These are phyloP conservation scores for Perccottus glenii DNA, from an alignment of 2,113 vertebrate species.

Conservation along the genomic window DNA sequence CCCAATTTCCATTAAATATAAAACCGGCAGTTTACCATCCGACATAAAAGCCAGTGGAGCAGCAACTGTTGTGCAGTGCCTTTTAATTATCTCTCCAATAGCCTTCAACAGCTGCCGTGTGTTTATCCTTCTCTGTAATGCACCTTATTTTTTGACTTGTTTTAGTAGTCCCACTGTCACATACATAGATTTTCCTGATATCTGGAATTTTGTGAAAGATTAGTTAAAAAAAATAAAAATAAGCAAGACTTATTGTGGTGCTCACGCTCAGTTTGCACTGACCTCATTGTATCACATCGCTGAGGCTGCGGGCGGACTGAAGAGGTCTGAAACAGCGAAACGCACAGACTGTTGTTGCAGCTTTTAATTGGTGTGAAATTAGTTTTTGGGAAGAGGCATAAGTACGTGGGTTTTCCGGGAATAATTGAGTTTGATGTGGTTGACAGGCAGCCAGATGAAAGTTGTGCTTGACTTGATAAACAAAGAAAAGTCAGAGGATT, in stretches of 20 bases:
- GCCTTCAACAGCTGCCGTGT: slow-evolving; percentile 64
- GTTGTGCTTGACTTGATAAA: slow-evolving; percentile 49
- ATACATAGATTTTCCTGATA: slow-evolving; percentile 19
- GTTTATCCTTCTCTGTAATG: slow-evolving; percentile 45
- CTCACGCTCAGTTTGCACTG: slow-evolving; percentile 46
- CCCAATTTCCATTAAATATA: slow-evolving; percentile 71
- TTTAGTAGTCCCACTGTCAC: slow-evolving; percentile 6
- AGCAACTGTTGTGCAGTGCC: slow-evolving; percentile 62
- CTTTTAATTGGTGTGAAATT: slow-evolving; percentile 81
- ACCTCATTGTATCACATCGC: slow-evolving; percentile 69
- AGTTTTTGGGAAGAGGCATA: slow-evolving; percentile 65
- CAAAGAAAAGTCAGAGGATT: slow-evolving; percentile 46
- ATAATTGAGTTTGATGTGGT: slow-evolving; percentile 66
- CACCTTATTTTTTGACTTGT: background rate
- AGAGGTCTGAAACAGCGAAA: slow-evolving; percentile 33
- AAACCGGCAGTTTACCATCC: slow-evolving; percentile 74
- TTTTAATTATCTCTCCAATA: slow-evolving; percentile 73
- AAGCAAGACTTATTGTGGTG: slow-evolving; percentile 30
- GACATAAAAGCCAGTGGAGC: slow-evolving; percentile 73
- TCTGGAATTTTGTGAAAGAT: background rate
- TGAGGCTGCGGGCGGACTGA: slow-evolving; percentile 46
- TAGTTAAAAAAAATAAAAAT: background rate
- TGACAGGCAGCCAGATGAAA: slow-evolving; percentile 52
- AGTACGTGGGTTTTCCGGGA: slow-evolving; percentile 56
- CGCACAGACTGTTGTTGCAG: slow-evolving; percentile 64